Evolutionary conservation across 2,113 vertebrate species (phyloP).

Genomic region (Oreochromis spilurus): DNA sequence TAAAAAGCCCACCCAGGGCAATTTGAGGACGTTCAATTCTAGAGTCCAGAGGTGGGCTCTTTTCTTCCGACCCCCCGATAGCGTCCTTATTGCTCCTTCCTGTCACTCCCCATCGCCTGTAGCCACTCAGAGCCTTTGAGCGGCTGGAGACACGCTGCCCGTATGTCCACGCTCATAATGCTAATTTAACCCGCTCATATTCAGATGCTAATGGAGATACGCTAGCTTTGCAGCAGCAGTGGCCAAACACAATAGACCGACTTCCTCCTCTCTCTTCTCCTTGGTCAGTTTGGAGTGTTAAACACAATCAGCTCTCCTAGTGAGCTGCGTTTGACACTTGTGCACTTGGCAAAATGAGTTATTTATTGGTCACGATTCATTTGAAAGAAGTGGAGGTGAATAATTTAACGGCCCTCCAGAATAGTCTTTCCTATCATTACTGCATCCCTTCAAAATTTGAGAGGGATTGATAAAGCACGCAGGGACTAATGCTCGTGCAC

Average conservation of each 20-base stretch:
- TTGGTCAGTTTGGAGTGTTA: conserved; percentile 22
- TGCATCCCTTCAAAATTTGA: conserved; percentile 18
- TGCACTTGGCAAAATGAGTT: conserved; percentile 29
- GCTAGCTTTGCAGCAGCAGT: conserved; percentile 25
- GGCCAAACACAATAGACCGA: conserved; percentile 43
- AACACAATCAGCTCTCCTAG: conserved; percentile 20
- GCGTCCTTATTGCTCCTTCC: conserved; percentile 11
- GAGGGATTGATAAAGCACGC: background rate
- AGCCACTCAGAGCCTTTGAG: conserved; percentile 17
- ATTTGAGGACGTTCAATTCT: conserved; percentile 11
- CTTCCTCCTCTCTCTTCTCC: conserved; percentile 26
- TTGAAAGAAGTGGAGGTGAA: conserved; percentile 31
- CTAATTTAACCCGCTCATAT: conserved; percentile 66
- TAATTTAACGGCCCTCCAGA: conserved; percentile 35
- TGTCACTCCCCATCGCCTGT: conserved; percentile 7
- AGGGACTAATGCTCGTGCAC: background rate
- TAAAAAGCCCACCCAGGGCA: conserved; percentile 36
- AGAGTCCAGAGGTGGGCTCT: conserved; percentile 2
- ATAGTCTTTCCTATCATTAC: conserved; percentile 15
- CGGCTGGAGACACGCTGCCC: conserved; percentile 44
- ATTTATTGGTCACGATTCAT: conserved; percentile 43
- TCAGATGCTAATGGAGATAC: conserved; percentile 65
- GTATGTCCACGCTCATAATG: conserved; percentile 50
- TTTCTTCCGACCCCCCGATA: conserved; percentile 15
- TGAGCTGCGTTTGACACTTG: conserved; percentile 32